A percentile compares a stretch with the other conserved stretches of the same genome.
These are phyloP conservation scores for Anabacerthia variegaticeps DNA, from an alignment of 2,797 vertebrate genomes.

Conservation along the genomic window DNA sequence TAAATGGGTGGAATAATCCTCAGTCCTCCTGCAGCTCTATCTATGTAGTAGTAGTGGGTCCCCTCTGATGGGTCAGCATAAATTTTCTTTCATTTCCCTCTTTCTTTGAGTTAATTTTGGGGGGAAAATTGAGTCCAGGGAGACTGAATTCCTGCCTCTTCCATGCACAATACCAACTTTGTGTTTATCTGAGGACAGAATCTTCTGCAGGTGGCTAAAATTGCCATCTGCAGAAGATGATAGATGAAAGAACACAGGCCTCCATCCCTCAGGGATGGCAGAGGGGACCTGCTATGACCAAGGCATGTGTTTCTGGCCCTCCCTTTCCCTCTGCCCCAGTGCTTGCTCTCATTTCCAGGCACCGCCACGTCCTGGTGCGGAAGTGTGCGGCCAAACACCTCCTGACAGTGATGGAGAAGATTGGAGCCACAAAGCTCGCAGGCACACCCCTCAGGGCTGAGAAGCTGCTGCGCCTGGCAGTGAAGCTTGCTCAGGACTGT, in stretches of 20 bases:
- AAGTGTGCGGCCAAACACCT: conserved; percentile 68
- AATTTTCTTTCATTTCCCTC: background rate
- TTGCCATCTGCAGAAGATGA: background rate
- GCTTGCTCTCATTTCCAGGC: conserved; percentile 37
- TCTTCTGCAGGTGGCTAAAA: background rate
- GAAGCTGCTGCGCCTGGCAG: conserved; percentile 27
- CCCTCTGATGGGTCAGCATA: background rate
- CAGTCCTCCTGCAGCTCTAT: background rate
- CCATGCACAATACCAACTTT: background rate
- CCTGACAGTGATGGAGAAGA: conserved; percentile 19
- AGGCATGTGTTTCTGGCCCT: background rate
- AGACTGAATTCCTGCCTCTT: background rate
- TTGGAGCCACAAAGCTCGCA: conserved; percentile 56
- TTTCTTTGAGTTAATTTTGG: background rate
- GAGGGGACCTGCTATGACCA: background rate
- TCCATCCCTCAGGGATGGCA: background rate
- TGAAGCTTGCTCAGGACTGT: conserved; percentile 72
- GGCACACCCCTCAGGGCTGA: background rate
- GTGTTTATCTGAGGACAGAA: background rate
- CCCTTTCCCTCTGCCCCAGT: background rate
- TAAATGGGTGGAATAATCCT: background rate
- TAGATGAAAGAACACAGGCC: too few species aligned
- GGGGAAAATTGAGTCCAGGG: background rate
- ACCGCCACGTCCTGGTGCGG: conserved; percentile 60
- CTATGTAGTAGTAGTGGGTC: background rate